Evolutionary conservation across 2,113 vertebrate genomes (phyloP), one percentile per base, ranked within the genome.

Genomic region (Syngnathus scovelli): DNA sequence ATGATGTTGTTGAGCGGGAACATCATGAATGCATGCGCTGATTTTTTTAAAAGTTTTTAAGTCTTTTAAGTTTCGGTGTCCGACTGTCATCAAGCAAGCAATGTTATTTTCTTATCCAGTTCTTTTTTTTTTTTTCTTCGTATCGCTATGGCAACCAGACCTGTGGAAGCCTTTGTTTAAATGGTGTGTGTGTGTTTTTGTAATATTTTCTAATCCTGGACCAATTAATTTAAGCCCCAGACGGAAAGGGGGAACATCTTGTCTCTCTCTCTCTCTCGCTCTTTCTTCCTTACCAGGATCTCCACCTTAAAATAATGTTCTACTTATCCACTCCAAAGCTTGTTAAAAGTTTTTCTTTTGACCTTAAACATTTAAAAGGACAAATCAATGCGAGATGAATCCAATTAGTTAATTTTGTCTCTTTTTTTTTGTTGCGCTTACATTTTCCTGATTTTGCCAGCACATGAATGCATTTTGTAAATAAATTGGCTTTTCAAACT

Each of bases 191-290:
- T 39, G 37, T 43, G 38, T 68, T 61, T 72, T 70, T 49, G 71
- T 85, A 86, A 88, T 88, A 84, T 85, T 73, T 75, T 77, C 68
- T 84, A 86, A 88, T 88, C 84, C 86, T 79, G 78, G 75, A 83
- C 83, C 83, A 88, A 88, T 88, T 86, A 84, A 79, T 86, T 84
- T 86, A 81, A 85, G 78, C 75, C 72, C 68, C 66, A 78, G 76
- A 86, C 67, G 54, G 76, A 79, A 72, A 80, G 37, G 63, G 77
- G 46, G 56, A 70, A 59, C 46, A 21, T 70, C 67, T 72, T 70
- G 54, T 46, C 52, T 73, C 59, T 64, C 55, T 15, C 63, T 51
- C 43, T 72, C 46, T 56, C 65, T 56, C 27, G 27, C 72, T 66
- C 78, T 76, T 77, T 15, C 13, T 23, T 44, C 61, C 66, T 37